These are phyloP conservation scores for Brachypodius melanocephalos DNA, from an alignment of 2,113 vertebrate species.

Conservation along the genomic window DNA sequence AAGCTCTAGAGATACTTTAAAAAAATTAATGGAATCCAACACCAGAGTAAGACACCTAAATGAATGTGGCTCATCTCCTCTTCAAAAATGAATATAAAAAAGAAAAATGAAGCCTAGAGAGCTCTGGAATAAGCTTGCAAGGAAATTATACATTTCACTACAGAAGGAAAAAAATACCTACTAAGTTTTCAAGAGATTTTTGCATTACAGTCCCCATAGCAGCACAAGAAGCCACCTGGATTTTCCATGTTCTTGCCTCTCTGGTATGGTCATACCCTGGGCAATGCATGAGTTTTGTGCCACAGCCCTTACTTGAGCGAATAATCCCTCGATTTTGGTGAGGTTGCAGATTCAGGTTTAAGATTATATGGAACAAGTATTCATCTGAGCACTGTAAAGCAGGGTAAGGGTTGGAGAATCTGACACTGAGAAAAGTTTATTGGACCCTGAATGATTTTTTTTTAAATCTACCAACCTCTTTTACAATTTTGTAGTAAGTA, in stretches of 20 bases:
- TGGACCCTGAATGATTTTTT: neutral
- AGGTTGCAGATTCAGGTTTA: neutral
- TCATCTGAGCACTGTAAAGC: neutral
- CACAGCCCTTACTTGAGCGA: neutral
- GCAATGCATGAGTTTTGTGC: neutral
- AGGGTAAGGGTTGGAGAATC: neutral
- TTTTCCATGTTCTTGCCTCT: neutral
- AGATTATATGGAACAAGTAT: neutral
- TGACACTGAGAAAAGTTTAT: neutral
- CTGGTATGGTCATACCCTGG: fast-evolving
- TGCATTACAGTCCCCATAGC: neutral
- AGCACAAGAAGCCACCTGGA: neutral
- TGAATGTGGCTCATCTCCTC: neutral
- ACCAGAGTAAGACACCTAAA: neutral
- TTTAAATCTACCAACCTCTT: neutral
- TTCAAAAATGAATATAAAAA: neutral
- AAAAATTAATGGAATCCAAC: neutral
- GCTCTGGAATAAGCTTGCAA: neutral
- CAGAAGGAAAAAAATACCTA: neutral
- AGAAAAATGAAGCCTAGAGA: neutral
- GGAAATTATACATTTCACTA: neutral
- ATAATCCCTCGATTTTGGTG: neutral
- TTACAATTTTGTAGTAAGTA: neutral
- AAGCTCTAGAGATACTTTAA: neutral
- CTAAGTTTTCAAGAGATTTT: neutral